phyloP scores from a whole-genome alignment of 2,113 vertebrate species.

The Catharus fuscescens region DNA sequence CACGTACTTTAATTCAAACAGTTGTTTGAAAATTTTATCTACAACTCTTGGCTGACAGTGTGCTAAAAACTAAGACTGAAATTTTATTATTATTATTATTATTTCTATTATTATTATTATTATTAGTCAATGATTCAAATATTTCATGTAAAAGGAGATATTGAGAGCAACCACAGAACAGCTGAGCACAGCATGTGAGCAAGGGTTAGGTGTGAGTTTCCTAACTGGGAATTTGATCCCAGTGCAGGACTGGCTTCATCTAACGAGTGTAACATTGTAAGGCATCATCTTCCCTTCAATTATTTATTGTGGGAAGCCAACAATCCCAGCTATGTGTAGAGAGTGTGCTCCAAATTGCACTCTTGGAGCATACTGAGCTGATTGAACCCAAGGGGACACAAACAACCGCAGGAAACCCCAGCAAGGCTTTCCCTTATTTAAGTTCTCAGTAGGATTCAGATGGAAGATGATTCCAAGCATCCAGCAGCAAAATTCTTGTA shows the following conservation, averaged over 20 bases:
- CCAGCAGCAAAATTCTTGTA: background rate
- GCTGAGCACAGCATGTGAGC: background rate
- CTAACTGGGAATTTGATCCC: background rate
- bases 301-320: background rate
- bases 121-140: background rate
- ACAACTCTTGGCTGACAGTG: background rate
- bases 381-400: background rate
- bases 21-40: background rate
- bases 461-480: background rate
- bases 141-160: background rate
- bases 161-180: accelerated
- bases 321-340: background rate
- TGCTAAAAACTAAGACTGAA: background rate
- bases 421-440: background rate
- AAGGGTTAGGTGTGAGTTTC: background rate
- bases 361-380: accelerated
- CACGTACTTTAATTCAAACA: background rate
- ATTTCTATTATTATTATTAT: background rate
- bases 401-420: background rate
- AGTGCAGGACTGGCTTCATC: background rate
- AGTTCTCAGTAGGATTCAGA: background rate
- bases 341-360: background rate
- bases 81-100: too few species aligned
- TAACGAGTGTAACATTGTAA: background rate
- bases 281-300: background rate